Conservation (phyloP, 2,797 vertebrate genomes). For the Centroberyx gerrardi region DNA sequence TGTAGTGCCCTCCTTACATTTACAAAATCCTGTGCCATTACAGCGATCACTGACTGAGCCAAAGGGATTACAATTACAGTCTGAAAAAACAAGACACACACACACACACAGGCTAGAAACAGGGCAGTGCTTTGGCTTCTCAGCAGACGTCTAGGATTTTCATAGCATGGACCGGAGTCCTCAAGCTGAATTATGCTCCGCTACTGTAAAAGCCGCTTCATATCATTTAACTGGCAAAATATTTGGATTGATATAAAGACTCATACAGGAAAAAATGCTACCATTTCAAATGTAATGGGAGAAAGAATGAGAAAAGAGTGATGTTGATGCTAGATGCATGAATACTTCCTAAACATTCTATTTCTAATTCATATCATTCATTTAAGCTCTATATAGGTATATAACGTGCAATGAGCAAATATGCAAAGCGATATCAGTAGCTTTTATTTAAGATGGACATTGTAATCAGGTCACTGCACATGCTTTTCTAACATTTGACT, state of each 20-base stretch:
- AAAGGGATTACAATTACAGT: constrained; percentile 98
- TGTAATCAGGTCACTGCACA: constrained; percentile 56
- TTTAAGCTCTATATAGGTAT: constrained; percentile 23
- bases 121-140: constrained; percentile 79
- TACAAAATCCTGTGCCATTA: constrained; percentile 99
- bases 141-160: constrained; percentile 45
- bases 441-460: constrained; percentile 58
- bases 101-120: constrained; percentile 87
- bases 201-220: constrained; percentile 26
- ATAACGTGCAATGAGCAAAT: constrained; percentile 70
- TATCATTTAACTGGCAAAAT: constrained; percentile 11
- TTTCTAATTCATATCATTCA: constrained; percentile 25
- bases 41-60: constrained; percentile 97
- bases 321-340: constrained; percentile 55
- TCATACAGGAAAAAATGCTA: constrained; percentile 70
- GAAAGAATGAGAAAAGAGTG: constrained; percentile 73
- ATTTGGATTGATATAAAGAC: constrained; percentile 50
- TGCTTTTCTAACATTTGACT: constrained; percentile 60
- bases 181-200: constrained; percentile 40
- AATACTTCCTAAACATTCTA: constrained; percentile 51
- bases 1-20: constrained; percentile 97
- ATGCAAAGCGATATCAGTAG: constrained; percentile 70
- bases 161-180: constrained; percentile 45
- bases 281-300: constrained; percentile 82
- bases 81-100: constrained; percentile 96